A percentile compares a stretch with the other conserved stretches of the same genome.
These are phyloP conservation scores for Leucania comma DNA, from an alignment of 2,888 invertebrate species.

Conservation along the genomic window DNA sequence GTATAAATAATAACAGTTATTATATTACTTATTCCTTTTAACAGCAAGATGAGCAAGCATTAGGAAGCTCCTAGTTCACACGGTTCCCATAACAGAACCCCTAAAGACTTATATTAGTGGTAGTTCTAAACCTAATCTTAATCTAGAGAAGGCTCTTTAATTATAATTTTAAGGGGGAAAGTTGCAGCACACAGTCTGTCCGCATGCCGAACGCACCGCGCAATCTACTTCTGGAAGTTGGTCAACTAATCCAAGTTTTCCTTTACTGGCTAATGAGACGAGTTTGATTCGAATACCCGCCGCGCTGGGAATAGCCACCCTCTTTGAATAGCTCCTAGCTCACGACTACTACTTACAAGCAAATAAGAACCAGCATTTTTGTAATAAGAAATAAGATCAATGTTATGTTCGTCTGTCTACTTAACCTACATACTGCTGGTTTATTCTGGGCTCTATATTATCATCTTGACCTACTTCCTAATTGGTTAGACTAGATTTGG, in stretches of 20 bases:
- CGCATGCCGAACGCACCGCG: conserved; percentile 73
- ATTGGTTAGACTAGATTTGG: neutral
- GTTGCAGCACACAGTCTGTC: conserved; percentile 67
- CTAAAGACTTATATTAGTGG: conserved; percentile 17
- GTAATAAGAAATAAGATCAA: conserved; percentile 26
- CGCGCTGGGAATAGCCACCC: conserved; percentile 76
- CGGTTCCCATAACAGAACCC: neutral
- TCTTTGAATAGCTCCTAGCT: conserved; percentile 69
- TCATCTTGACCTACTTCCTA: neutral
- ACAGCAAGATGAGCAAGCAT: neutral
- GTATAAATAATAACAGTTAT: too few species aligned
- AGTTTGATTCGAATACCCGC: conserved; percentile 88
- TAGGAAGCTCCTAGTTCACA: neutral
- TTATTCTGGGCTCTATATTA: neutral
- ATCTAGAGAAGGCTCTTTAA: conserved; percentile 54
- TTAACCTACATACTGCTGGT: neutral
- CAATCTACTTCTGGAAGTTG: conserved; percentile 82
- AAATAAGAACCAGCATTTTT: conserved; percentile 50
- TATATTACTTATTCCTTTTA: too few species aligned
- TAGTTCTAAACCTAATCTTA: conserved; percentile 27
- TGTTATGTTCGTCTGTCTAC: conserved; percentile 13
- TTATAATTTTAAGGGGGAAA: conserved; percentile 67
- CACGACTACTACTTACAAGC: conserved; percentile 50
- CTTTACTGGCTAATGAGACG: conserved; percentile 89
- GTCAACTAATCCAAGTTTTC: conserved; percentile 90